These are phyloP conservation scores for Holacanthus passer DNA, from an alignment of 2,113 vertebrate species.

Conservation along the genomic window DNA sequence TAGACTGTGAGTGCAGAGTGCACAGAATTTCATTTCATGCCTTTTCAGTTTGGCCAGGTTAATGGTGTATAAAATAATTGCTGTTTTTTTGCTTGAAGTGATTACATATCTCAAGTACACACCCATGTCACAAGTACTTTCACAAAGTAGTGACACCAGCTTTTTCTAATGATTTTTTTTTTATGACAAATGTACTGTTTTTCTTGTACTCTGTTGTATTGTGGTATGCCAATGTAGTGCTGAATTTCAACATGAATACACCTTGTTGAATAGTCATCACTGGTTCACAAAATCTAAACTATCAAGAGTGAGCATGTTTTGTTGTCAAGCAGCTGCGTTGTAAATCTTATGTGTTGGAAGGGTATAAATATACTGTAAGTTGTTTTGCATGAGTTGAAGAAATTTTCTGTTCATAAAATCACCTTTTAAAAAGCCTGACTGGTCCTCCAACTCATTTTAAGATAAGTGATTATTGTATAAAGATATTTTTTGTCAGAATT, in stretches of 20 bases:
- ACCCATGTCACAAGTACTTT: neutral
- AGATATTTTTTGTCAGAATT: neutral
- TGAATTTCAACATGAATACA: neutral
- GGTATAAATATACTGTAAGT: neutral
- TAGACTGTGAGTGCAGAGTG: neutral
- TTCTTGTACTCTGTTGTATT: neutral
- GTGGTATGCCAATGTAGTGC: neutral
- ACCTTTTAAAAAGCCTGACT: neutral
- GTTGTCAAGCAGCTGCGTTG: neutral
- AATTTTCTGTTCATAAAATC: neutral
- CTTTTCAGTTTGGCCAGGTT: no score
- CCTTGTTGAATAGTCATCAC: neutral
- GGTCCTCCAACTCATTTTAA: neutral
- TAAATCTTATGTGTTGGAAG: neutral
- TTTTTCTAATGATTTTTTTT: conserved; percentile 28
- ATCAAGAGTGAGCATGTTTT: neutral
- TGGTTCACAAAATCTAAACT: neutral
- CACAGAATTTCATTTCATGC: no score
- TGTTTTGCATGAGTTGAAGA: conserved; percentile 3
- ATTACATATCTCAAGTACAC: conserved; percentile 1
- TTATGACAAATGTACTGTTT: neutral
- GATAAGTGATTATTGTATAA: neutral
- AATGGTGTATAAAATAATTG: neutral
- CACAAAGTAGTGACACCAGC: neutral
- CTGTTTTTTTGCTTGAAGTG: conserved; percentile 27